phyloP scores from a whole-genome alignment of 2,113 vertebrate species.

The Trogon melanurus region DNA sequence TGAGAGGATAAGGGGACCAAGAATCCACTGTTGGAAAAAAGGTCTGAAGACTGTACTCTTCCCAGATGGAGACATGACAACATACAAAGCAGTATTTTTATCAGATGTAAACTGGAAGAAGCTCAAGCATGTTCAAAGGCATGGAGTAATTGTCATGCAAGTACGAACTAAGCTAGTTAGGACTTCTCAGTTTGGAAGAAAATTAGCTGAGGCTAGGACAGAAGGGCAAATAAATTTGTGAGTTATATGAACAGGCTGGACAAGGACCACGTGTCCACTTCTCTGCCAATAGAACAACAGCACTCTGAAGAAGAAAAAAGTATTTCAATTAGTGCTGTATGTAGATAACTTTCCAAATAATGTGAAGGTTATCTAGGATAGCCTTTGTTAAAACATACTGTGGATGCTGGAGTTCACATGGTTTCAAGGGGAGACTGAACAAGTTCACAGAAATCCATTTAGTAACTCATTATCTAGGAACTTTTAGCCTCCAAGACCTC shows the following conservation, averaged over 20 bases:
- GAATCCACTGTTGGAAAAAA: background rate
- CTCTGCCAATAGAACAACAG: background rate
- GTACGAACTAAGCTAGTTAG: background rate
- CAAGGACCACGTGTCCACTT: background rate
- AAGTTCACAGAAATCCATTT: slow-evolving; percentile 18
- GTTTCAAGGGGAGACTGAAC: slow-evolving; percentile 8
- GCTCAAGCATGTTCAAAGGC: background rate
- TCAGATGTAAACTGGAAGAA: background rate
- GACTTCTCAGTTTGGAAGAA: background rate
- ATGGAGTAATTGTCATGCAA: background rate
- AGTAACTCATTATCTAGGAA: slow-evolving; percentile 45
- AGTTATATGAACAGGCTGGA: background rate
- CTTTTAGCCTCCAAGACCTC: background rate
- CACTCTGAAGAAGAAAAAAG: background rate
- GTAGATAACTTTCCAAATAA: slow-evolving; percentile 15
- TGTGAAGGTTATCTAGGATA: slow-evolving; percentile 28
- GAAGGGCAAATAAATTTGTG: background rate
- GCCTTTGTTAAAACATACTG: background rate
- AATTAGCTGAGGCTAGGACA: background rate
- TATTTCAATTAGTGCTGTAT: background rate
- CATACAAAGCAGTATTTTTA: background rate
- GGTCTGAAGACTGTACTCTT: background rate
- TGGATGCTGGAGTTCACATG: background rate
- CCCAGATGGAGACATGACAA: background rate
- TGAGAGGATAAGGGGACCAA: background rate